Conservation (phyloP, 2,888 invertebrate genomes). For the Cryptocephalus primarius region DNA sequence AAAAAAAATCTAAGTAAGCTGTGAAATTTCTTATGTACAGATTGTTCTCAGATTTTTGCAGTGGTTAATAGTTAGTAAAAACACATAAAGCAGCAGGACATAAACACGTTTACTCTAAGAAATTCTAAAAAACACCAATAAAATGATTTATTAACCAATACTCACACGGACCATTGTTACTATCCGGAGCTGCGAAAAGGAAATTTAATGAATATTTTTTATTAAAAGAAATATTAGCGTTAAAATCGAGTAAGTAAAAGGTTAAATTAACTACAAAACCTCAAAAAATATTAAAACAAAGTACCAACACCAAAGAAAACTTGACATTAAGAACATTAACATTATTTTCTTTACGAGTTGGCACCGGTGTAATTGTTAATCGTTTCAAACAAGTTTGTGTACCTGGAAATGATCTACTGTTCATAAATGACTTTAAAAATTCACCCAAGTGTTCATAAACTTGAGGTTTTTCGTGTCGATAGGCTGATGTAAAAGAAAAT, state of each 20-base stretch:
- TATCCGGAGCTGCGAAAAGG: constrained; percentile 72
- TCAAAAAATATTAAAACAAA: constrained; percentile 1
- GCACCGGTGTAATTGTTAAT: too few species aligned
- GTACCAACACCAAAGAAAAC: constrained; percentile 6
- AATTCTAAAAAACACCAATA: too few species aligned
- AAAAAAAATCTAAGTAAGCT: too few species aligned
- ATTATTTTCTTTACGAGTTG: too few species aligned
- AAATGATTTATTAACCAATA: constrained; percentile 36
- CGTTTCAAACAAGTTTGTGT: too few species aligned
- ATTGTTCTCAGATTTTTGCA: too few species aligned
- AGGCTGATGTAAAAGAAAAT: constrained; percentile 2
- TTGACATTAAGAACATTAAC: neutral
- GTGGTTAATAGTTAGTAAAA: too few species aligned
- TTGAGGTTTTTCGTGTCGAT: constrained; percentile 4
- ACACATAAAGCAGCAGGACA: too few species aligned
- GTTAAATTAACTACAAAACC: neutral
- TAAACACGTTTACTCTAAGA: too few species aligned
- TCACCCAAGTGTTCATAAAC: constrained; percentile 15
- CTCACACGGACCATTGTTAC: constrained; percentile 83
- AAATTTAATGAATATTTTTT: constrained; percentile 18
- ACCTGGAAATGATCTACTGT: constrained; percentile 1
- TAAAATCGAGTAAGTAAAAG: neutral
- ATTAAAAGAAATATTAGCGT: neutral
- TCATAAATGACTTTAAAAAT: constrained; percentile 19
- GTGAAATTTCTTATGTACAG: too few species aligned